Evolutionary conservation across 1,140 invertebrate genomes (phyloP).

Genomic region (Archivesica marissinica): DNA sequence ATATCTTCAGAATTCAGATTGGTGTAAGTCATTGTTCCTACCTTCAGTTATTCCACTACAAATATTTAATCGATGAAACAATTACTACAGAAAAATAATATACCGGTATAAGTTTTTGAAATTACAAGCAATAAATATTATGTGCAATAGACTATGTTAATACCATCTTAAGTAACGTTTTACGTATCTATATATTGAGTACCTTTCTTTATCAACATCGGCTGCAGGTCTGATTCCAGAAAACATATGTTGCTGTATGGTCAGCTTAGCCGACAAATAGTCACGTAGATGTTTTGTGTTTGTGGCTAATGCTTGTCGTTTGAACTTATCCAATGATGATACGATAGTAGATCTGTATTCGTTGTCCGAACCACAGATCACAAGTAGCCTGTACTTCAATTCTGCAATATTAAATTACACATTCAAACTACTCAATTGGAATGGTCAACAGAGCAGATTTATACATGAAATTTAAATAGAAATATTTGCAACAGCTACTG

Average conservation of each 20-base stretch:
- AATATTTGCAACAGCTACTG: neutral
- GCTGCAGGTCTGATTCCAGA: slow-evolving; percentile 20
- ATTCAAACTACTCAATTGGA: neutral
- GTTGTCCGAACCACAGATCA: slow-evolving; percentile 73
- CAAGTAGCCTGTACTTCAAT: slow-evolving; percentile 65
- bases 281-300: slow-evolving; percentile 40
- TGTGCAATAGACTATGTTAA: neutral
- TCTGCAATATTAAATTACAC: slow-evolving; percentile 3
- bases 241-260: slow-evolving; percentile 6
- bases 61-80: no score
- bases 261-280: slow-evolving; percentile 63
- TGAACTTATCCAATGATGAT: slow-evolving; percentile 70
- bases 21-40: no score
- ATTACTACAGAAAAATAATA: neutral
- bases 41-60: no score
- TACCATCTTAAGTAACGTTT: neutral
- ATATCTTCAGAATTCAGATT: neutral
- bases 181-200: neutral
- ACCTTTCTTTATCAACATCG: slow-evolving; percentile 64
- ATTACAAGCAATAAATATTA: neutral
- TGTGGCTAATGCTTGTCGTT: slow-evolving; percentile 52
- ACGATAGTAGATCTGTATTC: slow-evolving; percentile 74
- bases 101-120: neutral
- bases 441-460: neutral
- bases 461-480: neutral